Base-by-base conservation (phyloP, 1,140 invertebrate species). In the Dendrolimus kikuchii region DNA sequence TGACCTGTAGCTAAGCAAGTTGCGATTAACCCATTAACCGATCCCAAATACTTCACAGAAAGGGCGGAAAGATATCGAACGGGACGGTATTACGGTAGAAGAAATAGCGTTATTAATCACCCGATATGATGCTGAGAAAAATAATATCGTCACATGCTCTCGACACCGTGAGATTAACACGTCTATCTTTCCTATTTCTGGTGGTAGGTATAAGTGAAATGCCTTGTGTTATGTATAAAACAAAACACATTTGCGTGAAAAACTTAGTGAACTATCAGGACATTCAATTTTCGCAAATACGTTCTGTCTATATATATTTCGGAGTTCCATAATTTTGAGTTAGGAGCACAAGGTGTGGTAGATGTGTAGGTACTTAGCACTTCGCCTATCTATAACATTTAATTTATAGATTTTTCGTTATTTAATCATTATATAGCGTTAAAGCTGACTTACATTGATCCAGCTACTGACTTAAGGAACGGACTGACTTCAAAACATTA, bases 21-120 rank as follows among this genome's bases (percentile, higher is more conserved):
- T 23, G 23, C 48, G 55, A 70, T 66, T 64, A 64, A 70, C 61
- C 57, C 63, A 64, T 72, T 67, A 60, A 58, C 48, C 56, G 40
- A 51, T 50, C 54, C 36, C 53, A 58, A 60, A 51, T 60, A 56
- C 53, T 57, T 55, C 37, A 58, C 45, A 57, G 38, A 44, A 57
- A 59, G 41, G 53, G 50, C 59, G 46, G 45, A 66, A 62, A 59
- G 61, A 62, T 66, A 74, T 64, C 54, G 60, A 68, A 60, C 50
- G 52, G 53, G 57, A 65, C 59, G 69, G 66, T 62, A 74, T 68
- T 71, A 73, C 55, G 59, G 52, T 58, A 71, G 62, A 74, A 60
- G 64, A 64, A 74, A 82, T 79, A 65, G 74, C 66, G 74, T 79
- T 85, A 85, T 85, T 85, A 85, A 85, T 85, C 71, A 82, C 68